Conservation (phyloP, 1,140 invertebrate species). For the Heliconius melpomene region DNA sequence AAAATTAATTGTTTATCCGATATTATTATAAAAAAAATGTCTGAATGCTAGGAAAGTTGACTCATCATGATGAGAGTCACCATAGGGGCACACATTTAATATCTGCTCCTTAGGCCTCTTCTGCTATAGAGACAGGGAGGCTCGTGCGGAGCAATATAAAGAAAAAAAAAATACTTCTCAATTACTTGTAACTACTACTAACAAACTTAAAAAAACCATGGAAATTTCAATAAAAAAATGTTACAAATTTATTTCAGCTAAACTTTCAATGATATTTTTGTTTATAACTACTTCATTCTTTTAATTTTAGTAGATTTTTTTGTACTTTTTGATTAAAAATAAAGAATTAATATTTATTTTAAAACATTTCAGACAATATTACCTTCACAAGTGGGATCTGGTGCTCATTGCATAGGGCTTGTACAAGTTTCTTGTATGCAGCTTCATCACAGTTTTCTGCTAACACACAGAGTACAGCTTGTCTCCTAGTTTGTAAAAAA, state of each 20-base stretch:
- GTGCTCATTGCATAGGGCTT: conserved; percentile 98
- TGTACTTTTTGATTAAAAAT: too few relatives aligned
- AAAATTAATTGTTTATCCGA: too few relatives aligned
- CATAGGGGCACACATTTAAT: conserved; percentile 74
- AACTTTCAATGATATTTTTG: too few relatives aligned
- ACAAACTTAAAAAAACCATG: too few relatives aligned
- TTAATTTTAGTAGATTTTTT: too few relatives aligned
- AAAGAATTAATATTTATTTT: too few relatives aligned
- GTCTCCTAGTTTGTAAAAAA: conserved; percentile 83
- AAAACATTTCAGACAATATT: neutral
- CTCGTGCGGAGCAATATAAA: conserved; percentile 66
- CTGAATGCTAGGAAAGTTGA: conserved; percentile 76
- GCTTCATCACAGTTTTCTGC: conserved; percentile 99
- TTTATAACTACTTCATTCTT: too few relatives aligned
- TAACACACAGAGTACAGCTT: conserved; percentile 97
- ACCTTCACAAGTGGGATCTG: conserved; percentile 96
- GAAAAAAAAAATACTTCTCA: too few relatives aligned
- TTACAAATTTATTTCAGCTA: too few relatives aligned
- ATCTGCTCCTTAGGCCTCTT: conserved; percentile 59
- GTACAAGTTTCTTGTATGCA: conserved; percentile 98
- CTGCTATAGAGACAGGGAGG: conserved; percentile 46
- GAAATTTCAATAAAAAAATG: too few relatives aligned
- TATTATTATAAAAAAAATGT: conserved; percentile 45
- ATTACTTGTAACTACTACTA: too few relatives aligned
- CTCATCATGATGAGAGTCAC: conserved; percentile 63